phyloP scores from a whole-genome alignment of 2,888 invertebrate genomes.

The Mythimna impura region DNA sequence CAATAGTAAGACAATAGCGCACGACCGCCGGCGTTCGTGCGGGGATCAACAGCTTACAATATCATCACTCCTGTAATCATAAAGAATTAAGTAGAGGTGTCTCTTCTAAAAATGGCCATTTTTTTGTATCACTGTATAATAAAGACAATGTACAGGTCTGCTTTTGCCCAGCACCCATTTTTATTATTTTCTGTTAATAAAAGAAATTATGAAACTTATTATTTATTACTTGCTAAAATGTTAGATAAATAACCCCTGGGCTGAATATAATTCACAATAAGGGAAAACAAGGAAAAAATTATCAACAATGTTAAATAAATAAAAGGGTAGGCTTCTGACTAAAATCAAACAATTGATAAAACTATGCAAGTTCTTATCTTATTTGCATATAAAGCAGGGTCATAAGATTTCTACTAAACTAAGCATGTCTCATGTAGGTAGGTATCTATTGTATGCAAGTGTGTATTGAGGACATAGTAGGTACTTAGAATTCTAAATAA shows the following conservation, averaged over 20 bases:
- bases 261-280: background rate
- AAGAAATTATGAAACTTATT: background rate
- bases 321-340: constrained; percentile 27
- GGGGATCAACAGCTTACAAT: too few species aligned
- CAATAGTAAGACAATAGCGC: too few species aligned
- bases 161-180: background rate
- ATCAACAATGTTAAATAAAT: constrained; percentile 14
- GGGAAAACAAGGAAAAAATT: background rate
- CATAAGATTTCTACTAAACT: constrained; percentile 25
- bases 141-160: too few species aligned
- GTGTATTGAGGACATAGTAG: background rate
- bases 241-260: background rate
- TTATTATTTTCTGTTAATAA: background rate
- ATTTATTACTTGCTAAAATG: background rate
- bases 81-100: background rate
- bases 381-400: constrained; percentile 29
- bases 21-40: too few species aligned
- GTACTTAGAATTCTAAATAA: background rate
- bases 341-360: constrained; percentile 46
- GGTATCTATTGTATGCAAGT: background rate
- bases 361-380: constrained; percentile 28
- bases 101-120: background rate
- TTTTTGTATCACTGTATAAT: background rate
- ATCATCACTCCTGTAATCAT: background rate
- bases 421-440: constrained; percentile 5